A percentile compares a stretch with the other conserved stretches of the same genome.
Evolutionary conservation across 2,888 invertebrate genomes (phyloP).

Genomic region (Pristionchus fissidentatus): DNA sequence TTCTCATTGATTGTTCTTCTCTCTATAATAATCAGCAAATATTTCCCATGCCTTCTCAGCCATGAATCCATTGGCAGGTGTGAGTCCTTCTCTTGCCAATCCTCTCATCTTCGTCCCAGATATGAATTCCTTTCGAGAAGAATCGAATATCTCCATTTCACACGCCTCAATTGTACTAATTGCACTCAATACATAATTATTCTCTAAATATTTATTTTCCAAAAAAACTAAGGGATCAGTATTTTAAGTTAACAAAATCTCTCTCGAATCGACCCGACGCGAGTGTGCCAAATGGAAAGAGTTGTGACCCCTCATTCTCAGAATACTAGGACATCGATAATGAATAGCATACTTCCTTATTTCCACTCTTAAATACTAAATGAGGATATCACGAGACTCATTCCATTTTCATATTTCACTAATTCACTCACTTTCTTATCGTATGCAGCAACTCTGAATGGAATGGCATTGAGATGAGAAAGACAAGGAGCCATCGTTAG

Average conservation of each 20-base stretch:
- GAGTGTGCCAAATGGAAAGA: neutral
- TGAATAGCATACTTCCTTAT: neutral
- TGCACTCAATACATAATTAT: neutral
- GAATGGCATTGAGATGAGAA: constrained; percentile 92
- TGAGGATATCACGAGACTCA: too few species aligned
- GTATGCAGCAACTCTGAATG: constrained; percentile 97
- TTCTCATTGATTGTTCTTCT: neutral
- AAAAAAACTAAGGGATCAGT: too few species aligned
- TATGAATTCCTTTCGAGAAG: constrained; percentile 86
- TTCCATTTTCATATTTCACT: too few species aligned
- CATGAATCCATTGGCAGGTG: constrained; percentile 98
- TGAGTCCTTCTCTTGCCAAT: constrained; percentile 86
- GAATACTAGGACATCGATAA: too few species aligned
- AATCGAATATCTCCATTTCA: constrained; percentile 85
- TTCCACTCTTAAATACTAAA: constrained; percentile 77
- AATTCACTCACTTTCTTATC: constrained; percentile 82
- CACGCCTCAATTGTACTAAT: constrained; percentile 42
- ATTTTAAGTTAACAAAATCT: neutral
- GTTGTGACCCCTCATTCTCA: neutral
- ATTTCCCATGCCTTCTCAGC: constrained; percentile 90
- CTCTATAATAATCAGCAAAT: constrained; percentile 64
- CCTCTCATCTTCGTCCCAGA: constrained; percentile 90
- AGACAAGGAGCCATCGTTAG: constrained; percentile 94
- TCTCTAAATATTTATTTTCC: too few species aligned
- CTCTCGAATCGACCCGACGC: neutral